Evolutionary conservation across 92 coral and sea anemone species (phyloP).

Genomic region (Epizoanthus illoricatus): DNA sequence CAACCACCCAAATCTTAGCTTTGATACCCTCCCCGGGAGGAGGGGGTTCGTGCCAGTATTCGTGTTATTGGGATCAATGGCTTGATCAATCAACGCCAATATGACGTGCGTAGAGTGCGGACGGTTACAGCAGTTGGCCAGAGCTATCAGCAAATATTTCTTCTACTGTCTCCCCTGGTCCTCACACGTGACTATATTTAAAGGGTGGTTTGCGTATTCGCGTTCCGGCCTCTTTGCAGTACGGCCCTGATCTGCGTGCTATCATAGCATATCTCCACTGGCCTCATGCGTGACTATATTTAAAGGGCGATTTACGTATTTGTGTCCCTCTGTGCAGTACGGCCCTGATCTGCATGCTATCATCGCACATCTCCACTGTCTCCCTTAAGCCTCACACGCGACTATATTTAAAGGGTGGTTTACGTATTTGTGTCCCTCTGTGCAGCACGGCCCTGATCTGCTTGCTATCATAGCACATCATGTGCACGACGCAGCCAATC

Average conservation of each 20-base stretch:
- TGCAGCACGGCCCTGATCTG: constrained; percentile 1
- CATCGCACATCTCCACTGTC: constrained; percentile 16
- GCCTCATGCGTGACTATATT: constrained; percentile 4
- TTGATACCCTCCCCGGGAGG: no score
- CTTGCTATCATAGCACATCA: constrained; percentile 21
- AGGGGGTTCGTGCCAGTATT: no score
- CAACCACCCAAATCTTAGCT: no score
- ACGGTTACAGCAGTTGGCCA: no score
- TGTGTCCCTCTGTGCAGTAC: constrained; percentile 4
- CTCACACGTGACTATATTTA: constrained; percentile 21
- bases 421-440: not conserved
- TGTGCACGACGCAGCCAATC: constrained; percentile 13
- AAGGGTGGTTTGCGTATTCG: not conserved
- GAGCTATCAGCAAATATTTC: not conserved
- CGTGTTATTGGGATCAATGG: no score
- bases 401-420: constrained; percentile 11
- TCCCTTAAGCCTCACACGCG: not conserved
- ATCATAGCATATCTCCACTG: constrained; percentile 26
- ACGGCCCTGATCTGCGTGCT: not conserved
- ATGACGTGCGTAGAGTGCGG: not conserved
- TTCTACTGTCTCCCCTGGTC: not conserved
- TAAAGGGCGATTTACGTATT: constrained; percentile 1
- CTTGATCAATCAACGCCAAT: not conserved
- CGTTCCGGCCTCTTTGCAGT: no score
- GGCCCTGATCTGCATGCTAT: not conserved